These are phyloP conservation scores for Drosophila recens DNA, from an alignment of 2,888 invertebrate species.

Conservation along the genomic window DNA sequence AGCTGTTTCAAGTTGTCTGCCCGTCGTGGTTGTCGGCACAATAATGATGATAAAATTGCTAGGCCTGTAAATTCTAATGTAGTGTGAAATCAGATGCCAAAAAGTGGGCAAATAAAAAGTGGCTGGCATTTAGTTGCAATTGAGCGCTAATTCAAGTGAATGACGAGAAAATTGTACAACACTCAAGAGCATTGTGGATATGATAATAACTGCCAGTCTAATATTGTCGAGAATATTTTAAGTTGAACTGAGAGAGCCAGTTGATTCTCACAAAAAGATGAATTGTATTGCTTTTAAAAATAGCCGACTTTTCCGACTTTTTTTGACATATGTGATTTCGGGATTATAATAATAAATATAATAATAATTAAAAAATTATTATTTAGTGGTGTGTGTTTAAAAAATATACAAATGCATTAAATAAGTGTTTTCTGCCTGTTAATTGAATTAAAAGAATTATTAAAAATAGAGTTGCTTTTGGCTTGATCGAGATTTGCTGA, in stretches of 20 bases:
- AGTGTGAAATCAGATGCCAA: conserved; percentile 10
- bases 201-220: background rate
- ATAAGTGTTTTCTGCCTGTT: too few species aligned
- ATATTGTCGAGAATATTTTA: background rate
- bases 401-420: too few species aligned
- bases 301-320: too few species aligned
- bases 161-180: background rate
- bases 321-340: too few species aligned
- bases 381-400: too few species aligned
- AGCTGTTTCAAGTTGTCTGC: conserved; percentile 52
- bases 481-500: too few species aligned
- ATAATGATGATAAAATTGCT: conserved; percentile 50
- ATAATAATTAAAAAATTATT: too few species aligned
- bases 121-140: conserved; percentile 27
- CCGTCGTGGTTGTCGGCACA: conserved; percentile 37
- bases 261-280: background rate
- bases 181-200: background rate
- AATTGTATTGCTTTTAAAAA: background rate
- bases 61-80: conserved; percentile 27
- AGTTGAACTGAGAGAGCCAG: background rate
- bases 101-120: conserved; percentile 20
- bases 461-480: too few species aligned
- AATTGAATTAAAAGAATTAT: too few species aligned
- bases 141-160: conserved; percentile 41
- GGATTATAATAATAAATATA: too few species aligned